A percentile compares a stretch with the other conserved stretches of the same genome.
Conservation (phyloP, 1,140 invertebrate genomes). For the Metopolophium dirhodum region DNA sequence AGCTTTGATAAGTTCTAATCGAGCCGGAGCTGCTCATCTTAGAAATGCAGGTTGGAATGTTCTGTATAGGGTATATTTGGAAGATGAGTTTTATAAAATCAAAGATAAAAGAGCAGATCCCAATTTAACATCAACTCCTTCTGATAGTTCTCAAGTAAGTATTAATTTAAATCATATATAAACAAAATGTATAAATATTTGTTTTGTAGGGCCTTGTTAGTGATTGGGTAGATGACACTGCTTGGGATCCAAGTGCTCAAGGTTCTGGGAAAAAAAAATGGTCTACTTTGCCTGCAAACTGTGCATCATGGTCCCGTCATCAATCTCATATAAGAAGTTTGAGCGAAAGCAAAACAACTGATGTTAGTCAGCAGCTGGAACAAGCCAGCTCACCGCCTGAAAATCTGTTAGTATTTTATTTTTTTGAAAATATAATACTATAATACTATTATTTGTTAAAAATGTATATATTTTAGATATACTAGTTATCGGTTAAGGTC, state of each 20-base stretch:
- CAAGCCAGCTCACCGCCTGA: conserved; percentile 21
- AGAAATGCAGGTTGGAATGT: conserved; percentile 63
- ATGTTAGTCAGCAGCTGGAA: not conserved
- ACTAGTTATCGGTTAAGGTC: conserved; percentile 55
- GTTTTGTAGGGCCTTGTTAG: conserved; percentile 39
- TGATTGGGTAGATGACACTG: conserved; percentile 48
- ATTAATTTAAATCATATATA: not conserved
- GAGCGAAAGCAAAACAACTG: conserved; percentile 61
- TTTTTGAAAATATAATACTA: not conserved
- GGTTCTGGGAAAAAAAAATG: conserved; percentile 40
- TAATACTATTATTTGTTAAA: not conserved
- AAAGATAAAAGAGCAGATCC: conserved; percentile 24
- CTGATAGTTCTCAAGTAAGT: conserved; percentile 49
- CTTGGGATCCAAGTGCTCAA: conserved; percentile 47
- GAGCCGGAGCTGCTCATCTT: conserved; percentile 78
- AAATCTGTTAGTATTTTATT: not conserved
- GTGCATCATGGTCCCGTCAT: conserved; percentile 22
- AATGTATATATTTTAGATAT: not conserved
- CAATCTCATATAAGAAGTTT: conserved; percentile 60
- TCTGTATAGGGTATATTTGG: conserved; percentile 66
- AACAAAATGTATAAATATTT: not conserved
- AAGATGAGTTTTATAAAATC: conserved; percentile 49
- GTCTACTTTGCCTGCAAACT: conserved; percentile 35
- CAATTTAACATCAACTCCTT: conserved; percentile 41
- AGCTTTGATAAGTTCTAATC: conserved; percentile 82